phyloP scores from a whole-genome alignment of 2,888 invertebrate species.

The Habrosyne pyritoides region DNA sequence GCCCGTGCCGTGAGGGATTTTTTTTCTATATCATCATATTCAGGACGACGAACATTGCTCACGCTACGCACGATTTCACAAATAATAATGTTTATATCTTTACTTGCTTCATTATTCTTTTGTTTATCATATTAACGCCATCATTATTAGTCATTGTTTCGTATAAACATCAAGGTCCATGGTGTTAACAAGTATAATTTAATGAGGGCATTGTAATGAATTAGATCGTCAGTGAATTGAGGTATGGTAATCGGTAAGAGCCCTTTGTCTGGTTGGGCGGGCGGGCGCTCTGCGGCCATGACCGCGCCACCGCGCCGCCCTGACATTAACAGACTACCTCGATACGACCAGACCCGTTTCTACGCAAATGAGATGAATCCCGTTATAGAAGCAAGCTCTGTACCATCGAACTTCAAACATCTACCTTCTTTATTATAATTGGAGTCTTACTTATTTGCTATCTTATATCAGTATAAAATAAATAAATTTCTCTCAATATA shows the following conservation, averaged over 20 bases:
- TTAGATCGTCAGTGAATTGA: constrained; percentile 35
- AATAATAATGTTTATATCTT: not conserved
- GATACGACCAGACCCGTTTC: constrained; percentile 27
- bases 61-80: not conserved
- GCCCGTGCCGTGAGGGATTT: not conserved
- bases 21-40: not conserved
- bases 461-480: constrained; percentile 10
- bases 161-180: not conserved
- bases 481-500: not conserved
- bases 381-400: not conserved
- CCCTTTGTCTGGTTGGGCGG: constrained; percentile 30
- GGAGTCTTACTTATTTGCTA: constrained; percentile 5
- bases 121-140: not conserved
- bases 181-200: constrained; percentile 4
- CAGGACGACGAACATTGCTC: not conserved
- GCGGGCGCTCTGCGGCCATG: constrained; percentile 41
- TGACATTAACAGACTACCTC: constrained; percentile 36
- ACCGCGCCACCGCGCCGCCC: constrained; percentile 23
- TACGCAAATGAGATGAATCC: constrained; percentile 16
- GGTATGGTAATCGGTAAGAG: constrained; percentile 29
- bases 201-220: constrained; percentile 16
- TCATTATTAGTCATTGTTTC: constrained; percentile 1
- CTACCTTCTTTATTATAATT: not conserved
- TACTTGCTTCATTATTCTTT: not conserved
- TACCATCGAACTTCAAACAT: not conserved